phyloP scores from a whole-genome alignment of 1,140 invertebrate species.

The Yoshiicerus persimilis region DNA sequence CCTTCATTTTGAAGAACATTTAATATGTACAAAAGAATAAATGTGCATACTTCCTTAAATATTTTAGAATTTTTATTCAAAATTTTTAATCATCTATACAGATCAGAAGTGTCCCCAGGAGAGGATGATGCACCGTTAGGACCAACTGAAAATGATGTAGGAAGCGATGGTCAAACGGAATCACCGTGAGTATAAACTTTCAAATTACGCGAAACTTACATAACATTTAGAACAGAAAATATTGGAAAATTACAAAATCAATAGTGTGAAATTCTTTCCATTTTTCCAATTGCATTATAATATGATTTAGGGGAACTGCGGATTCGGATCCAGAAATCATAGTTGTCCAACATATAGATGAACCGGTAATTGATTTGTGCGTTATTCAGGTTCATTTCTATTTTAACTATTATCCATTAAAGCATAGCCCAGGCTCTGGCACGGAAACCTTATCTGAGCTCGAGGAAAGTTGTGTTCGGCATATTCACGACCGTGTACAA shows the following conservation, averaged over 20 bases:
- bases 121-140: neutral
- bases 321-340: neutral
- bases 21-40: too few relatives aligned
- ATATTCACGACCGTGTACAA: too few relatives aligned
- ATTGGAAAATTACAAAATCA: neutral
- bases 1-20: too few relatives aligned
- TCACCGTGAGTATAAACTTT: neutral
- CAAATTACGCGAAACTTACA: too few relatives aligned
- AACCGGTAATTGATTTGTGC: constrained; percentile 28
- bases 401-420: neutral
- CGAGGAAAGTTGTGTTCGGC: too few relatives aligned
- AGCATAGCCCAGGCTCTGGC: neutral
- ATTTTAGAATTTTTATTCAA: too few relatives aligned
- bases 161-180: neutral
- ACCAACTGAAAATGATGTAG: neutral
- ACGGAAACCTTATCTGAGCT: too few relatives aligned
- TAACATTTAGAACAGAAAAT: too few relatives aligned
- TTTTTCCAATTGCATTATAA: neutral
- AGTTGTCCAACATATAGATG: neutral
- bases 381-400: neutral
- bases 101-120: neutral
- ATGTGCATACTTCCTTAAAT: too few relatives aligned
- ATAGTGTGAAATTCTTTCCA: neutral
- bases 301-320: neutral
- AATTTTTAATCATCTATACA: too few relatives aligned